Evolutionary conservation across 1,140 invertebrate genomes (phyloP).

Genomic region (Zaprionus gabonicus): DNA sequence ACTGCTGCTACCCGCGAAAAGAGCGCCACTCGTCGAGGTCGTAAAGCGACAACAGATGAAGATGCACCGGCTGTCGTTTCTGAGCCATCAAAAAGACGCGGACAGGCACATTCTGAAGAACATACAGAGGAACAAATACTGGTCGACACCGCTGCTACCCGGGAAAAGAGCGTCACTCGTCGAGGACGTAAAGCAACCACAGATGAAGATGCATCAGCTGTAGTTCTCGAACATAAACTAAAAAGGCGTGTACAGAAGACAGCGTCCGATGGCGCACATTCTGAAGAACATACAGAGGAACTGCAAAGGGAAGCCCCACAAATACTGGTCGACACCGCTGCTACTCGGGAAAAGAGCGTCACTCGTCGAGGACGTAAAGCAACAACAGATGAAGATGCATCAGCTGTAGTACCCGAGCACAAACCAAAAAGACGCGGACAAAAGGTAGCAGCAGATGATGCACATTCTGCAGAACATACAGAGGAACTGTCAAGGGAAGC

Average conservation of each 20-base stretch:
- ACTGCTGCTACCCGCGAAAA: background rate
- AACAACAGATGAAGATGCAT: background rate
- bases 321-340: background rate
- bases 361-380: background rate
- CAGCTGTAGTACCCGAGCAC: background rate
- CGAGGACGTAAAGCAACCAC: background rate
- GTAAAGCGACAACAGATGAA: conserved; percentile 6
- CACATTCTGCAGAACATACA: background rate
- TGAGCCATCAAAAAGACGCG: background rate
- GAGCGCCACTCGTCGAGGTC: background rate
- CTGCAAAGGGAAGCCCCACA: background rate
- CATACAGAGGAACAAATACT: background rate
- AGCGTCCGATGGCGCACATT: background rate
- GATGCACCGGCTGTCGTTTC: background rate
- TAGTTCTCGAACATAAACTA: conserved; percentile 12
- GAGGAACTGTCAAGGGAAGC: background rate
- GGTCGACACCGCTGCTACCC: background rate
- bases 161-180: background rate
- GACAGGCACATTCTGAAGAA: conserved; percentile 6
- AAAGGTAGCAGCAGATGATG: background rate
- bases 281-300: background rate
- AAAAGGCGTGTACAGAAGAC: conserved; percentile 24
- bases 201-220: background rate
- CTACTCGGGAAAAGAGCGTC: background rate
- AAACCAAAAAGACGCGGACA: conserved; percentile 4